Evolutionary conservation across 2,113 vertebrate species (phyloP), one percentile per base, ranked within the genome.

Genomic region (Calypte anna): DNA sequence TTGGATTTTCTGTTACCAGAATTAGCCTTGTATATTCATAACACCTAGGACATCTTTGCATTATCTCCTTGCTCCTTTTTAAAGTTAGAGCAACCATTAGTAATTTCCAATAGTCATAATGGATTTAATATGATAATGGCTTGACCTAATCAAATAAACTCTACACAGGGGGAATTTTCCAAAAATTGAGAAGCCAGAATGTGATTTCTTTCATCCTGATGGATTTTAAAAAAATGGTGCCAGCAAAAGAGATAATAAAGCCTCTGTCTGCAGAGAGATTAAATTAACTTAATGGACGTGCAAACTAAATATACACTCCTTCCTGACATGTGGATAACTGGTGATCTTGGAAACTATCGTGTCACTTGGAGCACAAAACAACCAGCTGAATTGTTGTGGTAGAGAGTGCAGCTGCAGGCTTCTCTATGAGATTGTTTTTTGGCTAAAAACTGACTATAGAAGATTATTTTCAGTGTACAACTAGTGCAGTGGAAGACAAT

Each of bases 241-340:
- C 48, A 88, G 76, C 25, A 90, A 90, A 90, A 59, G 23, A 90
- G 85, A 82, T 90, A 96, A 90, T 69, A 83, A 86, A 95, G 72
- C 51, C 72, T 14, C 33, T 31, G 82, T 93, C 79, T 94, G 68
- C 50, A 90, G 80, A 81, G 53, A 48, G 88, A 92, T 90, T 80
- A 94, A 94, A 96, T 93, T 91, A 86, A 85, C 57, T 87, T 93
- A 95, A 93, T 93, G 92, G 91, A 84, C 86, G 72, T 31, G 61
- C 75, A 93, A 93, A 91, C 79, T 62, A 91, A 87, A 77, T 83
- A 70, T 54, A 61, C 76, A 88, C 69, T 92, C 58, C 51, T 19
- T 86, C 85, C 78, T 61, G 72, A 80, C 91, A 90, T 11, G 55
- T 27, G 59, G 58, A 64, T 61, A 92, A 76, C 89, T 73, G 50